phyloP scores from a whole-genome alignment of 2,888 invertebrate genomes.

The Luffia ferchaultella region DNA sequence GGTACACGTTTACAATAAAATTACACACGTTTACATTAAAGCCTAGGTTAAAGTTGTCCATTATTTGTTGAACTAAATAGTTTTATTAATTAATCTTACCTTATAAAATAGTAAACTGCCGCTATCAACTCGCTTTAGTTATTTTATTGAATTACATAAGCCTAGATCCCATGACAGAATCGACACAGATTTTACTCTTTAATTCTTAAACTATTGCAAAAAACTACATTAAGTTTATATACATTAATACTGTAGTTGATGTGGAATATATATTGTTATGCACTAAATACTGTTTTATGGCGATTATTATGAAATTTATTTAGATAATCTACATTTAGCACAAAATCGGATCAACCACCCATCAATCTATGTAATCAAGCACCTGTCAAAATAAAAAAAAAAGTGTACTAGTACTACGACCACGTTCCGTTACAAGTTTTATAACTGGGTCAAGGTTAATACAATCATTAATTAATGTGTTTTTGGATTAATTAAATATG shows the following conservation, averaged over 20 bases:
- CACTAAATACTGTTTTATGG: too few relatives aligned
- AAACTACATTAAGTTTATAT: too few relatives aligned
- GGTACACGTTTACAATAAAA: too few relatives aligned
- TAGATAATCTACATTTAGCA: not conserved
- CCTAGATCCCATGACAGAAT: slow-evolving; percentile 46
- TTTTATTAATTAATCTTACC: slow-evolving; percentile 35
- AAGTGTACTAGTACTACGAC: too few relatives aligned
- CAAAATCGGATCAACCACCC: not conserved
- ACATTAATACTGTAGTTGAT: not conserved
- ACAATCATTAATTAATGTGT: not conserved
- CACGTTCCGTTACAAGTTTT: not conserved
- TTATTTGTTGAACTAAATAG: not conserved
- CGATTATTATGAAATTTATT: too few relatives aligned
- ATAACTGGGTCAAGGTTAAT: not conserved
- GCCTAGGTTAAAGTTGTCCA: not conserved
- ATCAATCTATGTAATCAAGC: too few relatives aligned
- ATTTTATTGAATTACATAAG: slow-evolving; percentile 59
- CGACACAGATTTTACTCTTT: not conserved
- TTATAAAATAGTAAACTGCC: slow-evolving; percentile 43
- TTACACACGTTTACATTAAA: not conserved
- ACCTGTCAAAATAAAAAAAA: not conserved
- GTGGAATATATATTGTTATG: too few relatives aligned
- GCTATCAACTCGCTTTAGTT: slow-evolving; percentile 35
- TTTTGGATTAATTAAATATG: not conserved
- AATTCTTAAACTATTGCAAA: too few relatives aligned